Evolutionary conservation across 2,888 invertebrate genomes (phyloP).

Genomic region (Aspidiotus destructor): DNA sequence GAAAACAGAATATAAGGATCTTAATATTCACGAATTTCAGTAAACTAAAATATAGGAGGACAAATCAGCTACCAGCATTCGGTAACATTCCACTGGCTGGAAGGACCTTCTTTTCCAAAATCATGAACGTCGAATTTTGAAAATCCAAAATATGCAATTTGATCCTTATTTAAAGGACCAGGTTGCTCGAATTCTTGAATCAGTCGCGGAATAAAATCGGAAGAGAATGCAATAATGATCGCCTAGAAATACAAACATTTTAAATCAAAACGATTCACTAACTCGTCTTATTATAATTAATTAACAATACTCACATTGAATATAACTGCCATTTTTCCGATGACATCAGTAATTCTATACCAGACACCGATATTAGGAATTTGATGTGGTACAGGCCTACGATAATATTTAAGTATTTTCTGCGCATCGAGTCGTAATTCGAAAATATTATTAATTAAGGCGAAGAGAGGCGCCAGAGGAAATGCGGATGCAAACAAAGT

Average conservation of each 20-base stretch:
- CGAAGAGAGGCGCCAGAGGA: slow-evolving; percentile 91
- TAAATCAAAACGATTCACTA: slow-evolving; percentile 8
- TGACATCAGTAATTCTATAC: slow-evolving; percentile 84
- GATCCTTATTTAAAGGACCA: slow-evolving; percentile 47
- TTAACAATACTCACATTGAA: slow-evolving; percentile 67
- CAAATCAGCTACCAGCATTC: slow-evolving; percentile 51
- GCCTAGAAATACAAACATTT: slow-evolving; percentile 26
- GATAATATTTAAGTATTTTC: slow-evolving; percentile 73
- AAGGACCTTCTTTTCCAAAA: slow-evolving; percentile 41
- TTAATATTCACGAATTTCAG: not conserved
- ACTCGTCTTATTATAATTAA: not conserved
- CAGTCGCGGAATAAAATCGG: slow-evolving; percentile 42
- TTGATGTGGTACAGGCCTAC: slow-evolving; percentile 79
- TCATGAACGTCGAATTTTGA: slow-evolving; percentile 65
- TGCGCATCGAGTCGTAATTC: slow-evolving; percentile 92
- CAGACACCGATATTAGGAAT: slow-evolving; percentile 89
- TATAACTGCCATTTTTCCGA: slow-evolving; percentile 84
- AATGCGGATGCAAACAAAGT: slow-evolving; percentile 97
- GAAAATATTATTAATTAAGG: slow-evolving; percentile 85
- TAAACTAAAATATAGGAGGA: no score
- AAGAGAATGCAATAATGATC: slow-evolving; percentile 35
- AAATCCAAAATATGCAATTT: slow-evolving; percentile 69
- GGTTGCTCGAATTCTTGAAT: slow-evolving; percentile 51
- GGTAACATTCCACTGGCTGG: slow-evolving; percentile 46
- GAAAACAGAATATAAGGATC: slow-evolving; percentile 9